Percentiles rank a stretch among this genome's conserved stretches.
Evolutionary conservation across 2,113 vertebrate genomes (phyloP).

Genomic region (Sphyrna mokarran): DNA sequence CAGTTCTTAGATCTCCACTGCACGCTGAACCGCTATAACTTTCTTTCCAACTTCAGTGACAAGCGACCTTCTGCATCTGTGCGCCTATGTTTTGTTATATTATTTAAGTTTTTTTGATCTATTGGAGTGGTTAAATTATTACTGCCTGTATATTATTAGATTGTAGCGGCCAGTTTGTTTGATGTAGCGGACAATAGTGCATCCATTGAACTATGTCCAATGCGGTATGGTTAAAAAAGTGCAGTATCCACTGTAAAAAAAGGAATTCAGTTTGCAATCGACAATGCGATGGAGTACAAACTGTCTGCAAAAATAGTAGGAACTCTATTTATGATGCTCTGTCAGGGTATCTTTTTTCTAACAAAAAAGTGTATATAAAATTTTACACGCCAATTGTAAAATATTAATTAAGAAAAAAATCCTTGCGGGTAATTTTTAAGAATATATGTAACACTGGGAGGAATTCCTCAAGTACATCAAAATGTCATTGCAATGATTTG

Average conservation of each 20-base stretch:
- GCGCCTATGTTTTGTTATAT: slow-evolving; percentile 20
- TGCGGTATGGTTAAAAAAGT: not conserved
- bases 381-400: slow-evolving; percentile 21
- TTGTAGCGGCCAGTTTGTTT: slow-evolving; percentile 17
- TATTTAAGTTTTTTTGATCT: slow-evolving; percentile 31
- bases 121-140: slow-evolving; percentile 36
- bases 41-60: not conserved
- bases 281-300: not conserved
- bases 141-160: slow-evolving; percentile 35
- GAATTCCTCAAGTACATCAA: slow-evolving; percentile 4
- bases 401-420: slow-evolving; percentile 32
- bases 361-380: slow-evolving; percentile 1
- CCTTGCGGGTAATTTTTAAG: slow-evolving; percentile 24
- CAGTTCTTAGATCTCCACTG: not conserved
- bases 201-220: slow-evolving; percentile 16
- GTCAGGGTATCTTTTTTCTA: not conserved
- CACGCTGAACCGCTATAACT: not conserved
- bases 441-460: slow-evolving; percentile 18
- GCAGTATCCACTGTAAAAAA: not conserved
- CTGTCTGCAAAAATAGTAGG: not conserved
- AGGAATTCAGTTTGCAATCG: not conserved
- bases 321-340: slow-evolving; percentile 34
- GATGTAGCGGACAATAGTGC: slow-evolving; percentile 19
- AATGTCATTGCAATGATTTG: not conserved
- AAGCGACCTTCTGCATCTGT: not conserved